These are phyloP conservation scores for Drosophila suzukii DNA, from an alignment of 1,140 invertebrate species.

Conservation along the genomic window DNA sequence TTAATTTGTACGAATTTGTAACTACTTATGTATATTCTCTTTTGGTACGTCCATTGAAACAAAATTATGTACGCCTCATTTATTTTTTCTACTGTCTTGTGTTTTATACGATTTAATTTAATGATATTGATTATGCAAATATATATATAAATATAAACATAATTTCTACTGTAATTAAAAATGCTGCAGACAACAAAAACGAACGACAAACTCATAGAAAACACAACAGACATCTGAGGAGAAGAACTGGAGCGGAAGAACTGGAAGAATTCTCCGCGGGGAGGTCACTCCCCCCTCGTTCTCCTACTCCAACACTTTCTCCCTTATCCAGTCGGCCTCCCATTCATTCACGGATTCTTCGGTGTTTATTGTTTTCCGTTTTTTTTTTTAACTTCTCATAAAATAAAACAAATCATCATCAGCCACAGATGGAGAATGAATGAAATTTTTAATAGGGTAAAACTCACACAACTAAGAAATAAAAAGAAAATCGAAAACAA, in stretches of 20 bases:
- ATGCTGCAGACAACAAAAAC: slow-evolving; percentile 64
- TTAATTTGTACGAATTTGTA: slow-evolving; percentile 45
- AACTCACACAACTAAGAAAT: slow-evolving; percentile 54
- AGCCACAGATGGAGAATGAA: slow-evolving; percentile 30
- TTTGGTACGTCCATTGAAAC: slow-evolving; percentile 54
- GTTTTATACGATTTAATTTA: slow-evolving; percentile 60
- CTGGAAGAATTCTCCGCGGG: slow-evolving; percentile 35
- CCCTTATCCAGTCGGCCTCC: slow-evolving; percentile 29
- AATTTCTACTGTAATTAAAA: slow-evolving; percentile 76
- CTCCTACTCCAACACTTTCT: slow-evolving; percentile 34
- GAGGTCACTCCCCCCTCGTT: slow-evolving; percentile 30
- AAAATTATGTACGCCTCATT: slow-evolving; percentile 57
- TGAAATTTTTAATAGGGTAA: slow-evolving; percentile 55
- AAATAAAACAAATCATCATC: slow-evolving; percentile 30
- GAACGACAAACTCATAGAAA: slow-evolving; percentile 37
- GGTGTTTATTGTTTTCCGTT: slow-evolving; percentile 31
- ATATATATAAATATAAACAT: slow-evolving; percentile 72
- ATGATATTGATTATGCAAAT: slow-evolving; percentile 76
- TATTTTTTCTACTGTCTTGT: slow-evolving; percentile 45
- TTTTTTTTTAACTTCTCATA: slow-evolving; percentile 19
- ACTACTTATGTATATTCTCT: slow-evolving; percentile 43
- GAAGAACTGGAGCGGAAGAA: slow-evolving; percentile 37
- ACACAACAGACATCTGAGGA: slow-evolving; percentile 45
- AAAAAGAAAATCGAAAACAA: slow-evolving; percentile 25
- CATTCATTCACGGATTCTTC: slow-evolving; percentile 27